These are phyloP conservation scores for Virgularia gustaviana DNA, from an alignment of 92 coral and sea anemone species.

Conservation along the genomic window DNA sequence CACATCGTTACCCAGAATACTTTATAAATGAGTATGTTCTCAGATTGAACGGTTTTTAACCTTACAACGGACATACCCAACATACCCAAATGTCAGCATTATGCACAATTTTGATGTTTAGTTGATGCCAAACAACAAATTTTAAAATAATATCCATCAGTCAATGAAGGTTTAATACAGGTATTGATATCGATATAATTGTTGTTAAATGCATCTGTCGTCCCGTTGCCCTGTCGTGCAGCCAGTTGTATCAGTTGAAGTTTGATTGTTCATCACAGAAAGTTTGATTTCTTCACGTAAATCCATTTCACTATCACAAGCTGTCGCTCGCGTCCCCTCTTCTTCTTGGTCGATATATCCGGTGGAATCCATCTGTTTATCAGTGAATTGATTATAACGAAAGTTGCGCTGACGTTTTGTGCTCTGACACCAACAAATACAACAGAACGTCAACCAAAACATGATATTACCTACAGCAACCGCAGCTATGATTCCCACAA, in stretches of 20 bases:
- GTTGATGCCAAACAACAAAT: too few relatives aligned
- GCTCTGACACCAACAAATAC: conserved; percentile 18
- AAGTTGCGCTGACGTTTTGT: neutral
- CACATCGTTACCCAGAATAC: too few relatives aligned
- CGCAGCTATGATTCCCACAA: conserved; percentile 17
- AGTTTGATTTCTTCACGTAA: neutral
- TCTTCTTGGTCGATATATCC: neutral
- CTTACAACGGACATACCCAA: too few relatives aligned
- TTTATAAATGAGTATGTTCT: too few relatives aligned
- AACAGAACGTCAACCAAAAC: conserved; percentile 31
- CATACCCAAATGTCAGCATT: too few relatives aligned
- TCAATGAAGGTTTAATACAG: too few relatives aligned
- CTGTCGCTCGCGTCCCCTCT: neutral
- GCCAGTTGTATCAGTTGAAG: neutral
- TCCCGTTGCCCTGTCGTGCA: too few relatives aligned
- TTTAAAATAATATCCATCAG: too few relatives aligned
- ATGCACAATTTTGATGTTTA: too few relatives aligned
- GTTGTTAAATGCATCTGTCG: too few relatives aligned
- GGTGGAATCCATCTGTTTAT: neutral
- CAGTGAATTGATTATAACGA: conserved; percentile 9
- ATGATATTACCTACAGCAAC: conserved; percentile 19
- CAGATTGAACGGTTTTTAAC: too few relatives aligned
- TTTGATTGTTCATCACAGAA: neutral
- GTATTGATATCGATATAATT: too few relatives aligned
- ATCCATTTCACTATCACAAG: neutral